Conservation (phyloP, 2,888 invertebrate species). For the Limenitis camilla region DNA sequence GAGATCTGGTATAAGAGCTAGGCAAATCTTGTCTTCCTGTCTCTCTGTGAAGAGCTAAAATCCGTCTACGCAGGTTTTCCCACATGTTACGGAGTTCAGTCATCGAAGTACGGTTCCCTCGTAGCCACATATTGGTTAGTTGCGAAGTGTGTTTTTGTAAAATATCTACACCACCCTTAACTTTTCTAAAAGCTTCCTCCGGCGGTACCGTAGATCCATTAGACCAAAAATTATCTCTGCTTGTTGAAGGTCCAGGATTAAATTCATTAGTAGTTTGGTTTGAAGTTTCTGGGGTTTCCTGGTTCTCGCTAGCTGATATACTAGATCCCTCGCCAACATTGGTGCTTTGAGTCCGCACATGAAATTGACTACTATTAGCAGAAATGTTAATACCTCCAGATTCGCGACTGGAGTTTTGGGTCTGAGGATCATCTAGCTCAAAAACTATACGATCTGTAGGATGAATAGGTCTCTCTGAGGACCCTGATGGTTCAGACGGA, state of each 20-base stretch:
- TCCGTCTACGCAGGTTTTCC: conserved; percentile 76
- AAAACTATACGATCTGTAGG: conserved; percentile 49
- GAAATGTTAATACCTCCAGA: conserved; percentile 40
- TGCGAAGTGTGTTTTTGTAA: conserved; percentile 55
- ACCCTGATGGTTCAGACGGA: conserved; percentile 14
- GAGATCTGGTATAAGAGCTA: conserved; percentile 56
- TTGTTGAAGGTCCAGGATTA: conserved; percentile 49
- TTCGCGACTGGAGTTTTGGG: conserved; percentile 29
- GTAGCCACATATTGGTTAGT: conserved; percentile 58
- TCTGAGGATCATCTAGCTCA: conserved; percentile 38
- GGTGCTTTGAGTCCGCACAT: conserved; percentile 48
- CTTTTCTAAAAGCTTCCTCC: conserved; percentile 58
- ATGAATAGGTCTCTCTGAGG: conserved; percentile 21
- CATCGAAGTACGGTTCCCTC: conserved; percentile 58
- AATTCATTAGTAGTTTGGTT: conserved; percentile 26
- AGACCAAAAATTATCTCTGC: conserved; percentile 49
- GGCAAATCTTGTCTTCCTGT: conserved; percentile 54
- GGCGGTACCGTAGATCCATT: conserved; percentile 43
- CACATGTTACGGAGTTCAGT: conserved; percentile 78
- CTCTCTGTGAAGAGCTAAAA: conserved; percentile 70
- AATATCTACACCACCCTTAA: conserved; percentile 50
- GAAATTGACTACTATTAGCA: conserved; percentile 46
- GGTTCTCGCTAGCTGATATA: conserved; percentile 25
- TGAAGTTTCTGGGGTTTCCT: conserved; percentile 23
- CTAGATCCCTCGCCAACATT: conserved; percentile 28